These are phyloP conservation scores for Bungarus multicinctus DNA, from an alignment of 2,113 vertebrate genomes.

Conservation along the genomic window DNA sequence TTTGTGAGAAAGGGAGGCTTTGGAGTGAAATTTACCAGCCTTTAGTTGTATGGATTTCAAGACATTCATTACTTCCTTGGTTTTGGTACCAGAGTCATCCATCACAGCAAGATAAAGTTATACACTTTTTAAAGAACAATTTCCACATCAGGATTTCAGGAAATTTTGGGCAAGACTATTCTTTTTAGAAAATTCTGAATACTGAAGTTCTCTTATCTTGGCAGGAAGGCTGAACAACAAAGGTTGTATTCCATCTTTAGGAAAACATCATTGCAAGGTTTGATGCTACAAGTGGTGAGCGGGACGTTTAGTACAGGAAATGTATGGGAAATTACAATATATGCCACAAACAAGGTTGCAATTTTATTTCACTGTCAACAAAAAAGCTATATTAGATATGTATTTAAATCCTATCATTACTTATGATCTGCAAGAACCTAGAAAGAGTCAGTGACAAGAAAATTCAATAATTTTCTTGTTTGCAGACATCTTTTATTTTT, in stretches of 20 bases:
- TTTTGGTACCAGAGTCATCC: conserved; percentile 80
- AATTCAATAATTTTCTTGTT: neutral
- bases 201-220: neutral
- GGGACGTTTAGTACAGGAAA: neutral
- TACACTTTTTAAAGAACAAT: conserved; percentile 57
- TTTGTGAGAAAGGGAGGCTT: neutral
- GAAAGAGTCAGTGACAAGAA: neutral
- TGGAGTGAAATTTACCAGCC: too few species aligned
- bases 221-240: too few species aligned
- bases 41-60: too few species aligned
- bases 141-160: conserved; percentile 69
- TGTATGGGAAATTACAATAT: neutral
- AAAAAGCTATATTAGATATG: neutral
- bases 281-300: too few species aligned
- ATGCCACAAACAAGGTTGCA: neutral
- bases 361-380: neutral
- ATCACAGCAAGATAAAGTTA: conserved; percentile 70
- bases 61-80: conserved; percentile 59
- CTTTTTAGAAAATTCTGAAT: neutral
- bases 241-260: too few species aligned
- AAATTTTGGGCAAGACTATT: neutral
- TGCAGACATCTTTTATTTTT: conserved; percentile 14
- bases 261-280: too few species aligned
- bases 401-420: too few species aligned
- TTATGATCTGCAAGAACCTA: neutral